Percentiles rank a stretch among this genome's conserved stretches.
Evolutionary conservation across 30 jellyfish, hydroid and myxozoan genomes (phyloP).

Genomic region (Catostylus mosaicus): DNA sequence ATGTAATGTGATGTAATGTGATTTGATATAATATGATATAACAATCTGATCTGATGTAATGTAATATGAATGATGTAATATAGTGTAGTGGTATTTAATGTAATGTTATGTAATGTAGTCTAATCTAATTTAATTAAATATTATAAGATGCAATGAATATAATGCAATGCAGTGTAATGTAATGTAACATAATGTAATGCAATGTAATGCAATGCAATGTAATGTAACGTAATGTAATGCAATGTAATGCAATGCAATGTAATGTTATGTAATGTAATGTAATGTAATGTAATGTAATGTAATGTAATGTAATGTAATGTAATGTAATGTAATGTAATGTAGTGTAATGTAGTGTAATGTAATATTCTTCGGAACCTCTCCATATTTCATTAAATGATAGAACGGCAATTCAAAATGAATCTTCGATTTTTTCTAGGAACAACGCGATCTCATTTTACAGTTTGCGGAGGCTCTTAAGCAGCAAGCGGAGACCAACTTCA

Average conservation of each 20-base stretch:
- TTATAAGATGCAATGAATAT: too few species aligned
- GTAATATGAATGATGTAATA: conserved; percentile 1
- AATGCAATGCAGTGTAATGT: neutral
- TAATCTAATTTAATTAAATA: neutral
- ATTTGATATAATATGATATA: neutral
- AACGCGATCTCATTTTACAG: conserved; percentile 35
- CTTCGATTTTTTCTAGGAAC: neutral
- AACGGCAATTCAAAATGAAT: too few species aligned
- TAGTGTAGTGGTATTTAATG: too few species aligned
- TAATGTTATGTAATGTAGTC: conserved; percentile 8
- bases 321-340: conserved; percentile 5
- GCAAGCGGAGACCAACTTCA: conserved; percentile 23
- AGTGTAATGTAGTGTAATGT: conserved; percentile 1
- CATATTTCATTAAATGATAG: conserved; percentile 18
- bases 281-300: conserved; percentile 15
- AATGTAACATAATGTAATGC: neutral
- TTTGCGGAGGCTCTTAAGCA: conserved; percentile 25
- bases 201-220: conserved; percentile 1
- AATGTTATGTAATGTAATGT: conserved; percentile 11
- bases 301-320: conserved; percentile 26
- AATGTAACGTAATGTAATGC: conserved; percentile 5
- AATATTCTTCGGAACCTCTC: neutral
- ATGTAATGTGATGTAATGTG: conserved; percentile 22
- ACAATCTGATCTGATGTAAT: neutral
- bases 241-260: conserved; percentile 29